These are phyloP conservation scores for Patagioenas fasciata DNA, from an alignment of 2,113 vertebrate species.

Conservation along the genomic window DNA sequence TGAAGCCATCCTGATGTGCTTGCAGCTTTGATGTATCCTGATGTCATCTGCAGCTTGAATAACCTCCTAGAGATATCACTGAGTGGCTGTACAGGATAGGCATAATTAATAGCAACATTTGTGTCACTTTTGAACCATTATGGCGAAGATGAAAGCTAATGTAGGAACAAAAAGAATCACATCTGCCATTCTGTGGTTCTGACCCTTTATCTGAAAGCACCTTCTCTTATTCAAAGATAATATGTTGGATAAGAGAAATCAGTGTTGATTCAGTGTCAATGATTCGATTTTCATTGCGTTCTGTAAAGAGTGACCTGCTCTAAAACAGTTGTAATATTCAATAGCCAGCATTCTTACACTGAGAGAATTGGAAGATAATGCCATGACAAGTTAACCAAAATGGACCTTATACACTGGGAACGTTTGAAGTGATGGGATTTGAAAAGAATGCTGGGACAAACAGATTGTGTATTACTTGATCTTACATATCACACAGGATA, in stretches of 20 bases:
- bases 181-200: background rate
- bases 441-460: background rate
- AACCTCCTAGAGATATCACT: background rate
- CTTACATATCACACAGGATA: background rate
- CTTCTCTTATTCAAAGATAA: background rate
- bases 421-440: background rate
- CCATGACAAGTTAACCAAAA: background rate
- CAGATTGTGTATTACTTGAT: background rate
- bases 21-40: background rate
- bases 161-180: background rate
- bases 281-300: background rate
- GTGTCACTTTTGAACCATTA: background rate
- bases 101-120: background rate
- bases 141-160: background rate
- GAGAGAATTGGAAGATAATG: background rate
- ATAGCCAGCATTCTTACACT: background rate
- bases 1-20: background rate
- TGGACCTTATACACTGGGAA: background rate
- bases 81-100: background rate
- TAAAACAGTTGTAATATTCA: background rate
- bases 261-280: background rate
- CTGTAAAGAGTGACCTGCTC: background rate
- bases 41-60: conserved; percentile 32
- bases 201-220: background rate
- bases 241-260: background rate